Percentiles rank a stretch among this genome's conserved stretches.
These are phyloP conservation scores for Thalassophryne amazonica DNA, from an alignment of 2,797 vertebrate species.

Conservation along the genomic window DNA sequence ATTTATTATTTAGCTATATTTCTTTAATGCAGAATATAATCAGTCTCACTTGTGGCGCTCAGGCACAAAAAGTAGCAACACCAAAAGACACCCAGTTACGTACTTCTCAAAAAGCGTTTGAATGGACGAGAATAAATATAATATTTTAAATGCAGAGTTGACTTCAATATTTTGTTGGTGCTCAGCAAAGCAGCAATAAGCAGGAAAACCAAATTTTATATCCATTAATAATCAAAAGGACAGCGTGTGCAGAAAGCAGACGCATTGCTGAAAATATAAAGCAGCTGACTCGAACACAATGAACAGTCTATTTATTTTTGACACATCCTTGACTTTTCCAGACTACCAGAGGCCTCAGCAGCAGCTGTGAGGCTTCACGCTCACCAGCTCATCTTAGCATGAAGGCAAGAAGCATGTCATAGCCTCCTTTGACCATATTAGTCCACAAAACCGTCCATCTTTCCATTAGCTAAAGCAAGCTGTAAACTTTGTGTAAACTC, in stretches of 20 bases:
- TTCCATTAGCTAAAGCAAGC: constrained; percentile 65
- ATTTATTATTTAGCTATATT: too few species aligned
- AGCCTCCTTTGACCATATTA: constrained; percentile 72
- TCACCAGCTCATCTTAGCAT: constrained; percentile 50
- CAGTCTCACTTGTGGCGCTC: too few species aligned
- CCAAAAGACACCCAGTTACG: too few species aligned
- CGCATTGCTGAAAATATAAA: constrained; percentile 51
- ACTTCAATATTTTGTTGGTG: not conserved
- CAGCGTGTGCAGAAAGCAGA: constrained; percentile 15
- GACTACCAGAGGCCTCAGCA: constrained; percentile 52
- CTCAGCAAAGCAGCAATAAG: constrained; percentile 12
- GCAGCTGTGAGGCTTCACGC: constrained; percentile 63
- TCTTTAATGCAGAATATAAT: too few species aligned
- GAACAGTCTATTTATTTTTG: constrained; percentile 66
- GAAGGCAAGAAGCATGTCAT: constrained; percentile 45
- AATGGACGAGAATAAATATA: too few species aligned
- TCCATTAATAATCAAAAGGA: not conserved
- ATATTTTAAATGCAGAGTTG: too few species aligned
- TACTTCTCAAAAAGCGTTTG: too few species aligned
- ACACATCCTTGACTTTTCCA: constrained; percentile 73
- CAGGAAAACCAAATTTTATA: constrained; percentile 2
- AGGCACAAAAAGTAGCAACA: too few species aligned
- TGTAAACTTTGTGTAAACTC: constrained; percentile 61
- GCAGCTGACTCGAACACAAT: constrained; percentile 37
- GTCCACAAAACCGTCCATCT: constrained; percentile 60